Conservation (phyloP, 2,888 invertebrate species). For the Smittia sp. region DNA sequence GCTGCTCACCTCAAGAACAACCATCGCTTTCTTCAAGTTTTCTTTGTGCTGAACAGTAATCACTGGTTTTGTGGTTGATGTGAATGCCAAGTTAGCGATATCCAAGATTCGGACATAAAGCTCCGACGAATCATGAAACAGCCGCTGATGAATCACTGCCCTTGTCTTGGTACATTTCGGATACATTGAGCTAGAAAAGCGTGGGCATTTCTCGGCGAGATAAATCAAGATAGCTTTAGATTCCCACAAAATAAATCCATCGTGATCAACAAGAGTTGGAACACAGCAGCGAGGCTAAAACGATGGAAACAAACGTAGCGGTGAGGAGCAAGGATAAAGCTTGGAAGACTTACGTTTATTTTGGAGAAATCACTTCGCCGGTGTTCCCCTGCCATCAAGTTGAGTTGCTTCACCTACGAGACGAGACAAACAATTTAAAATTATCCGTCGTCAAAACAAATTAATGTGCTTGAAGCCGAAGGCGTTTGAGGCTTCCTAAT, state of each 20-base stretch:
- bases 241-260: constrained; percentile 56
- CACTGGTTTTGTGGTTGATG: background rate
- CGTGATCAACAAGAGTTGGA: constrained; percentile 57
- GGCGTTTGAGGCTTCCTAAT: too few relatives aligned
- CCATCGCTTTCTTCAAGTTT: constrained; percentile 54
- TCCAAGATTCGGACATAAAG: constrained; percentile 54
- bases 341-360: constrained; percentile 11
- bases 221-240: constrained; percentile 56
- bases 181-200: constrained; percentile 48
- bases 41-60: constrained; percentile 41
- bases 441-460: background rate
- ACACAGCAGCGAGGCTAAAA: constrained; percentile 47
- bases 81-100: constrained; percentile 46
- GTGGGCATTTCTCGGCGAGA: constrained; percentile 53
- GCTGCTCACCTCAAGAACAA: constrained; percentile 51
- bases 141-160: constrained; percentile 54
- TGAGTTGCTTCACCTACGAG: constrained; percentile 18
- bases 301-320: background rate
- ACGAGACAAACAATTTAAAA: background rate
- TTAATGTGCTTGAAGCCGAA: too few relatives aligned
- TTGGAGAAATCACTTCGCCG: constrained; percentile 4
- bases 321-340: background rate
- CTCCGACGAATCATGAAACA: constrained; percentile 55
- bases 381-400: constrained; percentile 29
- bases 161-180: constrained; percentile 53